Percentiles rank a stretch among this genome's conserved stretches.
phyloP scores from a whole-genome alignment of 1,140 invertebrate species.

The Chlorops oryzae region DNA sequence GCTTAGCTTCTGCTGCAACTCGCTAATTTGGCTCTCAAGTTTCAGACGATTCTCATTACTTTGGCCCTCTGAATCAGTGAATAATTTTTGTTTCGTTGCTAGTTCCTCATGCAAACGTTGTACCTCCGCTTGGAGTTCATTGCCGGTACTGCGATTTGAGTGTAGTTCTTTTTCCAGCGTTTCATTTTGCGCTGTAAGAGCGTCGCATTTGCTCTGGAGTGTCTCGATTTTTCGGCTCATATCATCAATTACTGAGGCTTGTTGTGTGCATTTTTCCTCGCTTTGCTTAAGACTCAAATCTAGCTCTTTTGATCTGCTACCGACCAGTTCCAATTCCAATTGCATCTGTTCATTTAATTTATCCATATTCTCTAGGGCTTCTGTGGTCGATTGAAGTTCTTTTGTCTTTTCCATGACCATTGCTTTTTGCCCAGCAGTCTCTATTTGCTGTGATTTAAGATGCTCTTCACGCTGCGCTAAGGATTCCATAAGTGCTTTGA shows the following conservation, averaged over 20 bases:
- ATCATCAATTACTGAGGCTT: conserved; percentile 24
- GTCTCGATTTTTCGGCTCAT: conserved; percentile 21
- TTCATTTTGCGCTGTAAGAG: conserved; percentile 19
- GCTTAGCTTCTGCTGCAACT: conserved; percentile 20
- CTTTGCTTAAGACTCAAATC: conserved; percentile 18
- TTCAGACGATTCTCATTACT: conserved; percentile 16
- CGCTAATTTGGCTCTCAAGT: conserved; percentile 19
- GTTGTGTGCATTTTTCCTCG: conserved; percentile 13
- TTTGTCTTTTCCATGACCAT: conserved; percentile 5
- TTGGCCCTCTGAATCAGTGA: conserved; percentile 11
- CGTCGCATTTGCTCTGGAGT: conserved; percentile 22
- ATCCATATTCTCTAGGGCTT: conserved; percentile 16
- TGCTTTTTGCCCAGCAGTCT: conserved; percentile 2
- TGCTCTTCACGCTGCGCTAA: background rate
- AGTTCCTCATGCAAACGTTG: conserved; percentile 25
- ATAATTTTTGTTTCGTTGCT: conserved; percentile 21
- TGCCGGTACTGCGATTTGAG: conserved; percentile 4
- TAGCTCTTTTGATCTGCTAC: background rate
- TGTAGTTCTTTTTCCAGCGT: conserved; percentile 21
- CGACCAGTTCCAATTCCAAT: conserved; percentile 5
- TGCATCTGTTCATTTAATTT: conserved; percentile 17
- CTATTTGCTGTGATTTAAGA: conserved; percentile 4
- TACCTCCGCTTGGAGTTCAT: conserved; percentile 16
- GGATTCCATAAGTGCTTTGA: conserved; percentile 6
- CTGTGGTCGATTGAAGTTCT: background rate